Percentiles rank a stretch among this genome's conserved stretches.
These are phyloP conservation scores for Sarcophaga carnaria DNA, from an alignment of 2,888 invertebrate species.

Conservation along the genomic window DNA sequence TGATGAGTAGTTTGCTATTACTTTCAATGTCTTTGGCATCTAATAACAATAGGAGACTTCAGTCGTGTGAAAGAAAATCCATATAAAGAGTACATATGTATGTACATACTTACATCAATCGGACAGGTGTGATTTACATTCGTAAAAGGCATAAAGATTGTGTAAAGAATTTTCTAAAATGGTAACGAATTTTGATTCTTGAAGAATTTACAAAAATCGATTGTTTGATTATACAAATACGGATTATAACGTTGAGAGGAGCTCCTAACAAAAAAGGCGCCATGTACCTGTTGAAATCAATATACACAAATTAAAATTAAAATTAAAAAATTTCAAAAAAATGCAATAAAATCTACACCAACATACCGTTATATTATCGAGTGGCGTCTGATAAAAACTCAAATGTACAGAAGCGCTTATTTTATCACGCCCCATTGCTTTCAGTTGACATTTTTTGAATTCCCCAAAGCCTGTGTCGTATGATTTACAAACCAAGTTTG, in stretches of 20 bases:
- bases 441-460: background rate
- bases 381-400: background rate
- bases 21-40: no score
- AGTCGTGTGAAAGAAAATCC: no score
- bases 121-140: slow-evolving; percentile 3
- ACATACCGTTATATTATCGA: background rate
- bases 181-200: background rate
- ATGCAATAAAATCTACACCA: background rate
- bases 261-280: background rate
- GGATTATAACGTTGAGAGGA: background rate
- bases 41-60: no score
- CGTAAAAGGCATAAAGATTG: background rate
- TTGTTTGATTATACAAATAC: slow-evolving; percentile 1
- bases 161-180: background rate
- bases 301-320: no score
- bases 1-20: no score
- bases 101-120: background rate
- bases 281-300: background rate
- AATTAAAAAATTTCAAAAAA: no score
- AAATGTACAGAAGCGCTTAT: background rate
- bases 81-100: no score
- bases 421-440: background rate
- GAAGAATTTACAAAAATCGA: background rate
- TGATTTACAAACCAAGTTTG: background rate
- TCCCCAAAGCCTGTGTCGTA: background rate